Base-by-base conservation (phyloP, 1,140 invertebrate genomes). In the Drosophila pachea region DNA sequence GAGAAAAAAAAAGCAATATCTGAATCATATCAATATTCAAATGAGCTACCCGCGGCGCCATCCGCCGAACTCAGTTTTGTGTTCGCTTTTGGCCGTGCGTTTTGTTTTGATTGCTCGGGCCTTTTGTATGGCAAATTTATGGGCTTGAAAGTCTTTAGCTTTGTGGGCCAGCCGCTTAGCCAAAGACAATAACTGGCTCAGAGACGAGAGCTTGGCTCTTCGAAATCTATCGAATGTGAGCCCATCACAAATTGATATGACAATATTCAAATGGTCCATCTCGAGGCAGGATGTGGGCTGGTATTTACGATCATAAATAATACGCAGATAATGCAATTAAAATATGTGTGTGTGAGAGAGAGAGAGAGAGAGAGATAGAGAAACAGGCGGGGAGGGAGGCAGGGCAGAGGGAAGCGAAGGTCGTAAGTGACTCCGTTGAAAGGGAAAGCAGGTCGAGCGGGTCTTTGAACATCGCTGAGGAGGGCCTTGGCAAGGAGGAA, bases 11-110 rank as follows among this genome's bases (percentile, higher is more conserved):
- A 31, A 29, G 58, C 55, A 66, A 71, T 67, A 71, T 71, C 50
- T 58, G 35, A 71, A 71, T 67, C 68, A 71, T 71, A 71, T 71
- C 64, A 71, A 67, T 71, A 71, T 71, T 71, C 68, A 71, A 71
- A 71, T 67, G 50, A 71, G 64, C 36, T 36, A 8, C 56, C 56
- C 50, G 68, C 63, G 32, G 68, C 55, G 62, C 49, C 35, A 52
- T 35, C 12, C 52, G 32, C 45, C 62, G 14, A 48, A 31, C 16
- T 29, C 22, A 2, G 22, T 22, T 4, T 43, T 16, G 61, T 54
- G 52, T 52, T 32, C 48, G 56, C 64, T 56, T 53, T 66, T 54
- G 54, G 62, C 62, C 55, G 35, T 71, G 55, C 63, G 68, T 71
- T 71, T 71, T 71, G 68, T 71, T 71, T 71, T 71, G 68, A 67